Evolutionary conservation across 2,888 invertebrate species (phyloP), one percentile per base, ranked within the genome.

Genomic region (Thymelicus acteon): DNA sequence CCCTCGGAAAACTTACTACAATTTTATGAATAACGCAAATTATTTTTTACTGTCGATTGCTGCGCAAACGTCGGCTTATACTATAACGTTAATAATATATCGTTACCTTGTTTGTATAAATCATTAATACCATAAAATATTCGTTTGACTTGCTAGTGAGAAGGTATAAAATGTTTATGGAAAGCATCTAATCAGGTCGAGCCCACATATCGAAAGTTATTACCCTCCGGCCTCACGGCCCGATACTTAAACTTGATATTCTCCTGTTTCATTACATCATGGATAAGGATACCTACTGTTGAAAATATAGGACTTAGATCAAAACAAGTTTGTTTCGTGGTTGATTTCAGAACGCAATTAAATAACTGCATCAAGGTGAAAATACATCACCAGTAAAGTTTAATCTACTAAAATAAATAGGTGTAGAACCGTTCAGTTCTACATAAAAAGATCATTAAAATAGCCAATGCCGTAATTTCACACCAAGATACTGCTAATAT

Each of bases 401-500:
- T 2, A 3, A 31, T 31, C 5, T 40, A 40, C 2, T 8, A 40
- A 40, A 6, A 40, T 7, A 40, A 8, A 40, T 8, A 40, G 7
- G 8, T 40, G 8, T 40, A 40, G 7, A 31, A 40, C 7, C 40
- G 40, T 7, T 24, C 2, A n/a, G n/a, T n/a, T n/a, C n/a, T n/a
- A n/a, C n/a, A 48, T 48, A 52, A 57, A 57, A 57, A 57, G 13
- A 13, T 31, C 31, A 57, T 57, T 57, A 57, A 57, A 31, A 13
- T 31, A 31, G 6, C 13, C 31, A 7, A 37, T 57, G 37, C 7
- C 57, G 37, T 57, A 57, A 57, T 37, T 57, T 57, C 57, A 8
- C 6, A 15, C 15, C 19, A 61, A 2, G 10, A 57, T 57, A 10
- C 24, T 44, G 8, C 15, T 40, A 44, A 44, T 44, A 19, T 60